These are phyloP conservation scores for Dynastes tityus DNA, from an alignment of 2,888 invertebrate species.

Conservation along the genomic window DNA sequence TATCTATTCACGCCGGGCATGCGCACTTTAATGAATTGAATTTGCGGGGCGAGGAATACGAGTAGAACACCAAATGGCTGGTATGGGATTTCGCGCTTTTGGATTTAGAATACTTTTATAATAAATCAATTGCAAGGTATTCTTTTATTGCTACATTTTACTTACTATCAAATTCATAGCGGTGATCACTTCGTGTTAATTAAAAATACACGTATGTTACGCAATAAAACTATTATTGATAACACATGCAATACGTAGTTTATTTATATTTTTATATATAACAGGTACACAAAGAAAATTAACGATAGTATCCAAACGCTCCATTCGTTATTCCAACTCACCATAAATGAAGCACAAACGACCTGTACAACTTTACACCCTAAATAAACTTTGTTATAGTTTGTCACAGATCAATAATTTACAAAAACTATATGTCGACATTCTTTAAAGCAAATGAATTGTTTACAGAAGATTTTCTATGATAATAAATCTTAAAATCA, in stretches of 20 bases:
- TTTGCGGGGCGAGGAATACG: constrained; percentile 52
- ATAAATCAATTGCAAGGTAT: constrained; percentile 16
- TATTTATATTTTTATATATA: constrained; percentile 41
- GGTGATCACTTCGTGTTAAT: neutral
- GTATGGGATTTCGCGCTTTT: constrained; percentile 53
- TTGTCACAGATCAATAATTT: constrained; percentile 4
- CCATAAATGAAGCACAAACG: neutral
- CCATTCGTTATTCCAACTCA: neutral
- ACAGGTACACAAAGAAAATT: constrained; percentile 45
- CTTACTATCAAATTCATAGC: neutral
- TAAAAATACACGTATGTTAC: constrained; percentile 32
- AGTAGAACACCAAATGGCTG: constrained; percentile 55
- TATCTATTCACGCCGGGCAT: constrained; percentile 62
- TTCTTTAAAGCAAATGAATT: neutral
- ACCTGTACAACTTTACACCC: constrained; percentile 9
- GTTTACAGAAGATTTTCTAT: neutral
- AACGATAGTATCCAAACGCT: constrained; percentile 6
- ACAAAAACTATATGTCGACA: neutral
- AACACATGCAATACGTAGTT: constrained; percentile 40
- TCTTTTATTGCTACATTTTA: neutral
- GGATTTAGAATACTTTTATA: constrained; percentile 29
- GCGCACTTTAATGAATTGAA: constrained; percentile 55
- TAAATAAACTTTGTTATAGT: constrained; percentile 6
- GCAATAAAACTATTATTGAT: constrained; percentile 42
- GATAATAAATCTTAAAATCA: too few relatives aligned